Conservation (phyloP, 2,797 vertebrate genomes). For the Rhinogobio ventralis region DNA sequence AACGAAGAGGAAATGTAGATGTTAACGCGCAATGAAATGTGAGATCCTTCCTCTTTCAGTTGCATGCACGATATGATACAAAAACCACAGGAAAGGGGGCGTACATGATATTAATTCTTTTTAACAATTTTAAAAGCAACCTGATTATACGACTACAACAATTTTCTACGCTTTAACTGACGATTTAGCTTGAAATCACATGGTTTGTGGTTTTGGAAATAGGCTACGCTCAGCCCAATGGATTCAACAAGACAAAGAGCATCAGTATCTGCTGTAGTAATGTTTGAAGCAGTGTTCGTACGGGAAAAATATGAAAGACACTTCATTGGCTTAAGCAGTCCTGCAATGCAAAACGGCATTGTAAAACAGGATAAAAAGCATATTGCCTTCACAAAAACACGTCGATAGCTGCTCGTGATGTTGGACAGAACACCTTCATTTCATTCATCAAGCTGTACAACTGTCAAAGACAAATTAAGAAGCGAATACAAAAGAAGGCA, state of each 20-base stretch:
- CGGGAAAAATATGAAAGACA: not conserved
- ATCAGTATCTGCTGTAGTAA: conserved; percentile 33
- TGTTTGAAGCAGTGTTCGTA: conserved; percentile 15
- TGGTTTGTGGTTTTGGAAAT: not conserved
- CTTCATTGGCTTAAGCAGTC: not conserved
- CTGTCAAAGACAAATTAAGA: conserved; percentile 4
- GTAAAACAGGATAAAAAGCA: not conserved
- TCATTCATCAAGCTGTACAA: conserved; percentile 14
- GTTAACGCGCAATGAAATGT: not conserved
- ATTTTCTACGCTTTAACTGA: conserved; percentile 43
- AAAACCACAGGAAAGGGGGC: not conserved
- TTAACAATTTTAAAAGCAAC: not conserved
- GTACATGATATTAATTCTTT: not conserved
- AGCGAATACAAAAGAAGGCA: not conserved
- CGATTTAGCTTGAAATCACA: conserved; percentile 20
- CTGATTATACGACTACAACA: not conserved
- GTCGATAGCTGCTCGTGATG: not conserved
- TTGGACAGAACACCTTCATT: not conserved
- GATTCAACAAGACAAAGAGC: conserved; percentile 58
- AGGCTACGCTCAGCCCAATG: not conserved
- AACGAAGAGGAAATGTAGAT: not conserved
- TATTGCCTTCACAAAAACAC: not conserved
- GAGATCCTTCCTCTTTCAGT: conserved; percentile 26
- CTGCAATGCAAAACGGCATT: not conserved
- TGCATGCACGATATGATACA: not conserved